Evolutionary conservation across 1,140 invertebrate genomes (phyloP).

Genomic region (Hesperophylax magnus): DNA sequence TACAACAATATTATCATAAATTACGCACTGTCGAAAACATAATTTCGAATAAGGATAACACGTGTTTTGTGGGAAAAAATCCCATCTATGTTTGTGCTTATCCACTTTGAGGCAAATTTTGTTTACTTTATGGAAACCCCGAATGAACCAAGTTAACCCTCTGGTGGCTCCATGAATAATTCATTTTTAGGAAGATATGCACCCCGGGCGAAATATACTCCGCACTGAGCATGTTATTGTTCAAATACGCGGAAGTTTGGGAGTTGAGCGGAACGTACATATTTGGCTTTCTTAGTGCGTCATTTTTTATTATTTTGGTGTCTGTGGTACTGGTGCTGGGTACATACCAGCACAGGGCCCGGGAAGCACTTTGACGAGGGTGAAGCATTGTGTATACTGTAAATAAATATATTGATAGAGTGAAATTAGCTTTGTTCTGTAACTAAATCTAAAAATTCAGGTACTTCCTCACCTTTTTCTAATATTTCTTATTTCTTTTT

Average conservation of each 20-base stretch:
- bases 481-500: no score
- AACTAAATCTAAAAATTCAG: no score
- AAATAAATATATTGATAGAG: no score
- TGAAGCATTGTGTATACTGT: no score
- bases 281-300: slow-evolving; percentile 7
- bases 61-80: slow-evolving; percentile 31
- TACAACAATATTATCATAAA: slow-evolving; percentile 1
- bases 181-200: slow-evolving; percentile 42
- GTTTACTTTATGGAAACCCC: slow-evolving; percentile 41
- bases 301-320: not conserved
- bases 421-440: no score
- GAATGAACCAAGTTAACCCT: not conserved
- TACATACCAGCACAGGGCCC: no score
- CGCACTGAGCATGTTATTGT: slow-evolving; percentile 38
- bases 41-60: slow-evolving; percentile 37
- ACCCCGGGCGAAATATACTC: slow-evolving; percentile 32
- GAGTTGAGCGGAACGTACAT: not conserved
- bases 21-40: not conserved
- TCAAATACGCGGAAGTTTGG: slow-evolving; percentile 31
- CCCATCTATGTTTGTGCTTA: slow-evolving; percentile 31
- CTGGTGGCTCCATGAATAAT: slow-evolving; percentile 27
- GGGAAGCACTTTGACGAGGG: no score
- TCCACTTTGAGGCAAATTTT: slow-evolving; percentile 37
- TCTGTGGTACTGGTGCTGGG: no score
- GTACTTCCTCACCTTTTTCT: no score